Conservation (phyloP, 1,140 invertebrate species). For the Cheumatopsyche charites region DNA sequence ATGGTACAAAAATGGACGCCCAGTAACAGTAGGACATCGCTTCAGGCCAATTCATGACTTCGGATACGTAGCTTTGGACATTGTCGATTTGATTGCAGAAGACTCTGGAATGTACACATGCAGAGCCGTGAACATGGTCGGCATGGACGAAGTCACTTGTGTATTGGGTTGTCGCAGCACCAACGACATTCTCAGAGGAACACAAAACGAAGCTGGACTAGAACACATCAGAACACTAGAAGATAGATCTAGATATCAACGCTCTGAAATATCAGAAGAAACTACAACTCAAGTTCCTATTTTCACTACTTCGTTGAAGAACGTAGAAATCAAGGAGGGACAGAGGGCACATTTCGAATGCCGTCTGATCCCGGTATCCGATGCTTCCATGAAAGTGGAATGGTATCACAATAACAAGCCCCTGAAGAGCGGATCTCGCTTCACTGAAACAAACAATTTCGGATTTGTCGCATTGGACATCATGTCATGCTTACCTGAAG, state of each 20-base stretch:
- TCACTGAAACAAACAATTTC: conserved; percentile 92
- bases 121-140: conserved; percentile 86
- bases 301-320: conserved; percentile 89
- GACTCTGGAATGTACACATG: conserved; percentile 94
- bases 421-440: conserved; percentile 85
- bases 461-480: conserved; percentile 94
- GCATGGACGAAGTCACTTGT: conserved; percentile 83
- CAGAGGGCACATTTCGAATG: conserved; percentile 96
- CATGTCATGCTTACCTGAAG: conserved; percentile 88
- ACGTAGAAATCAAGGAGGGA: conserved; percentile 92
- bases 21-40: conserved; percentile 86
- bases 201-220: conserved; percentile 82
- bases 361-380: conserved; percentile 93
- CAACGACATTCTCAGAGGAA: conserved; percentile 79
- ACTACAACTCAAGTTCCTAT: conserved; percentile 86
- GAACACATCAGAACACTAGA: conserved; percentile 89
- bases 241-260: conserved; percentile 77
- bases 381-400: conserved; percentile 95
- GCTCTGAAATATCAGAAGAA: conserved; percentile 78
- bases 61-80: conserved; percentile 91
- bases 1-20: conserved; percentile 91
- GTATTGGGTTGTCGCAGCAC: conserved; percentile 73
- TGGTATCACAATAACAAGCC: conserved; percentile 96
- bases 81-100: conserved; percentile 89
- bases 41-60: conserved; percentile 96